Conservation (phyloP, 2,797 vertebrate species). For the Malacoraja senta region DNA sequence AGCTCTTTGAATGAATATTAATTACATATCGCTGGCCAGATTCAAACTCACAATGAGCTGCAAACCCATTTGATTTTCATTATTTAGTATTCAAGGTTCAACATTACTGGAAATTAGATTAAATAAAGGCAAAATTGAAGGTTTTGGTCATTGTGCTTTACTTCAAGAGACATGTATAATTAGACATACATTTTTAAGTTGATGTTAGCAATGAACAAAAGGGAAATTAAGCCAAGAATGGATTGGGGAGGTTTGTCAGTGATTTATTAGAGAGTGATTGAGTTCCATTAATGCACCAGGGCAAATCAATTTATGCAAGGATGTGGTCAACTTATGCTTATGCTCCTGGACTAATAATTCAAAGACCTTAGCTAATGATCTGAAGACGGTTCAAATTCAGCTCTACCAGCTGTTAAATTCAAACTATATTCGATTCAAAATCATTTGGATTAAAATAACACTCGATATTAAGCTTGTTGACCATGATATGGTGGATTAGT, state of each 20-base stretch:
- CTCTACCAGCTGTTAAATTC: no score
- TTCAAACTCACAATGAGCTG: neutral
- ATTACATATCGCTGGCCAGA: neutral
- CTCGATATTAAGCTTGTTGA: no score
- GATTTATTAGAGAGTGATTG: neutral
- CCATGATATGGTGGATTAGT: no score
- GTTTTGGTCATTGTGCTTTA: neutral
- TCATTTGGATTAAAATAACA: no score
- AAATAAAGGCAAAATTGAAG: neutral
- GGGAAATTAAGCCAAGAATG: neutral
- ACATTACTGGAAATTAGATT: slow-evolving; percentile 8
- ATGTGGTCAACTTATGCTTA: no score
- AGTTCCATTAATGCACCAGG: neutral
- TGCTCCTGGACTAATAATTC: no score
- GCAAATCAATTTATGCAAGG: no score
- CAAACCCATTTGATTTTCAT: neutral
- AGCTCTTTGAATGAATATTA: neutral
- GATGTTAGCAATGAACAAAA: neutral
- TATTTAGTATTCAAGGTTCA: neutral
- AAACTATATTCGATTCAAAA: no score
- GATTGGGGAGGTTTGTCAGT: neutral
- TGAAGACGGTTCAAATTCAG: no score
- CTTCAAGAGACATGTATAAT: slow-evolving; percentile 1
- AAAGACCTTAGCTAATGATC: no score
- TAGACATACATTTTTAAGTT: neutral